Conservation (phyloP, 2,113 vertebrate genomes). For the Antennarius striatus region DNA sequence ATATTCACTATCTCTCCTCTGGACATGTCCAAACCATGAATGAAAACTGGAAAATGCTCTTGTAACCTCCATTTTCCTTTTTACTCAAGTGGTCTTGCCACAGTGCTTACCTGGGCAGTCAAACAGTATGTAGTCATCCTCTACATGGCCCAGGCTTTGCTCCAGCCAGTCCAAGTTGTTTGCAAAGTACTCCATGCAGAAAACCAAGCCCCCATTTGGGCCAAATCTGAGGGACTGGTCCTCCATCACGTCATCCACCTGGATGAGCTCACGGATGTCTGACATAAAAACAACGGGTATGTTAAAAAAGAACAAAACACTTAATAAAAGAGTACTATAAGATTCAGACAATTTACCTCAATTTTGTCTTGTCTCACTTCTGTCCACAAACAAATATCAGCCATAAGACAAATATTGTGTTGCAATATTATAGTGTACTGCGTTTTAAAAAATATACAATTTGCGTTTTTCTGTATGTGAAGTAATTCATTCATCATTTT, state of each 20-base stretch:
- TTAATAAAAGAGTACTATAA: not conserved
- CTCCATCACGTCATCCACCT: conserved; percentile 98
- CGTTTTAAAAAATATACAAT: too few relatives aligned
- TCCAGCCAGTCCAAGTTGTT: conserved; percentile 96
- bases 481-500: not conserved
- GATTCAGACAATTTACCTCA: not conserved
- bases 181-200: conserved; percentile 98
- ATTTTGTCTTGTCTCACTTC: too few relatives aligned
- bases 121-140: conserved; percentile 96
- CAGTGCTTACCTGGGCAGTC: conserved; percentile 90
- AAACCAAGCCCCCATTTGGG: conserved; percentile 94
- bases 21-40: too few relatives aligned
- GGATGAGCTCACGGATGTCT: conserved; percentile 96
- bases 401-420: too few relatives aligned
- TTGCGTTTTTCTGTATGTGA: not conserved
- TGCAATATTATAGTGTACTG: too few relatives aligned
- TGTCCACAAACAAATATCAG: too few relatives aligned
- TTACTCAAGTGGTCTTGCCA: not conserved
- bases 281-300: conserved; percentile 9
- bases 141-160: conserved; percentile 89
- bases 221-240: conserved; percentile 89
- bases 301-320: too few relatives aligned
- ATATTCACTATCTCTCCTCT: too few relatives aligned
- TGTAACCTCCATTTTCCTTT: too few relatives aligned
- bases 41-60: too few relatives aligned